Conservation (phyloP, 2,888 invertebrate genomes). For the Acleris holmiana region DNA sequence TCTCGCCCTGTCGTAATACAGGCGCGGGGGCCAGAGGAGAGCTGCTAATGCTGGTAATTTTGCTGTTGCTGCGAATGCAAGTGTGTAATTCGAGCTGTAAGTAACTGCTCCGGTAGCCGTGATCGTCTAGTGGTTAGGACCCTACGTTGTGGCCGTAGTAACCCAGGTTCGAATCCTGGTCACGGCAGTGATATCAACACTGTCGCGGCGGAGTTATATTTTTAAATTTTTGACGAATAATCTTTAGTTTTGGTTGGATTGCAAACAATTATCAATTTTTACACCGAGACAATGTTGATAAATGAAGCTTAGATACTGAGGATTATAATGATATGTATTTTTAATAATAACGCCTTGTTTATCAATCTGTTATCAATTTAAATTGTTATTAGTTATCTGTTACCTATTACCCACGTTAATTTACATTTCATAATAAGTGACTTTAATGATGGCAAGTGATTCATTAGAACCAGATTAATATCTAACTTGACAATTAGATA, state of each 20-base stretch:
- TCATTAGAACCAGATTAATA: slow-evolving; percentile 15
- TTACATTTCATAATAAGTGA: neutral
- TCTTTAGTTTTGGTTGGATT: neutral
- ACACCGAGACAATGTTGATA: no score
- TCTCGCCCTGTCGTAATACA: slow-evolving; percentile 12
- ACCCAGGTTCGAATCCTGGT: slow-evolving; percentile 89
- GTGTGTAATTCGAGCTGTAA: slow-evolving; percentile 13
- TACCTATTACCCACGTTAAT: no score
- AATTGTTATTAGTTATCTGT: no score
- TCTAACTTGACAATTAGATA: neutral
- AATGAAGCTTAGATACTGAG: no score
- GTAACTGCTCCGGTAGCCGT: slow-evolving; percentile 66
- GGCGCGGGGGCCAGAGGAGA: slow-evolving; percentile 40
- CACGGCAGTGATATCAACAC: slow-evolving; percentile 84
- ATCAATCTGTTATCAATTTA: no score
- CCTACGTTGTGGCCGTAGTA: slow-evolving; percentile 86
- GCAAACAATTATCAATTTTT: no score
- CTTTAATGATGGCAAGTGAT: slow-evolving; percentile 10
- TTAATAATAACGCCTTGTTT: no score
- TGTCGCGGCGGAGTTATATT: slow-evolving; percentile 50
- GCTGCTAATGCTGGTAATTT: slow-evolving; percentile 12
- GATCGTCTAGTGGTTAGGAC: slow-evolving; percentile 86
- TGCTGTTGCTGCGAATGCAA: slow-evolving; percentile 30
- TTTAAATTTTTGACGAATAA: slow-evolving; percentile 6
- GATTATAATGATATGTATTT: no score